Evolutionary conservation across 2,113 vertebrate species (phyloP).

Genomic region (Recurvirostra avosetta): DNA sequence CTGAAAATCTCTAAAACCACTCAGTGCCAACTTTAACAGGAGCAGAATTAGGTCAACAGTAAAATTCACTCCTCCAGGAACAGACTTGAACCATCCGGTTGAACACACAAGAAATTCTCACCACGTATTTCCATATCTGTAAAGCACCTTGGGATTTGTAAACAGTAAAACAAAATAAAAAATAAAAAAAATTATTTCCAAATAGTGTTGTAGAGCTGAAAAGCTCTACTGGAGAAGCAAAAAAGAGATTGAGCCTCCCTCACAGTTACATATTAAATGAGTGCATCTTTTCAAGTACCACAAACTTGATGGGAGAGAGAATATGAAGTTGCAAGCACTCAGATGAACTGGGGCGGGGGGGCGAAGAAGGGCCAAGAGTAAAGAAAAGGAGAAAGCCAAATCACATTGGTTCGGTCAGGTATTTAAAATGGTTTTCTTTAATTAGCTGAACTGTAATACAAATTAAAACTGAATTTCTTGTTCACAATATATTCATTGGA

Average conservation of each 20-base stretch:
- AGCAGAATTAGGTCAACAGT: constrained; percentile 48
- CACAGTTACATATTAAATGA: background rate
- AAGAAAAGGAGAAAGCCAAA: background rate
- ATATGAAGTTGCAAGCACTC: background rate
- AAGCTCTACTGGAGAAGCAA: background rate
- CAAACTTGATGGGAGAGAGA: background rate
- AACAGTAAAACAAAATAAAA: background rate
- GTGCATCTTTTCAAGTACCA: background rate
- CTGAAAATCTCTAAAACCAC: constrained; percentile 48
- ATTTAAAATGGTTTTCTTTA: constrained; percentile 37
- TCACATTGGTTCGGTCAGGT: background rate
- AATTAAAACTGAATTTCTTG: constrained; percentile 45
- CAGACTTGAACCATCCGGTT: background rate
- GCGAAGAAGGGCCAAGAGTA: background rate
- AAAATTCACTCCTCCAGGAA: constrained; percentile 32
- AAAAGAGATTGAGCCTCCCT: background rate
- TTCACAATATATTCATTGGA: constrained; percentile 27
- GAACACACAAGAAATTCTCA: constrained; percentile 4
- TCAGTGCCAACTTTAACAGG: background rate
- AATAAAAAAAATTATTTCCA: background rate
- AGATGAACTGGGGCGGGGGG: background rate
- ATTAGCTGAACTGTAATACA: constrained; percentile 17
- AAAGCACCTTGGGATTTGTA: background rate
- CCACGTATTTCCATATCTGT: background rate
- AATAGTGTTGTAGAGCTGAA: background rate